phyloP scores from a whole-genome alignment of 1,140 invertebrate genomes.

The Calephelis virginiensis region DNA sequence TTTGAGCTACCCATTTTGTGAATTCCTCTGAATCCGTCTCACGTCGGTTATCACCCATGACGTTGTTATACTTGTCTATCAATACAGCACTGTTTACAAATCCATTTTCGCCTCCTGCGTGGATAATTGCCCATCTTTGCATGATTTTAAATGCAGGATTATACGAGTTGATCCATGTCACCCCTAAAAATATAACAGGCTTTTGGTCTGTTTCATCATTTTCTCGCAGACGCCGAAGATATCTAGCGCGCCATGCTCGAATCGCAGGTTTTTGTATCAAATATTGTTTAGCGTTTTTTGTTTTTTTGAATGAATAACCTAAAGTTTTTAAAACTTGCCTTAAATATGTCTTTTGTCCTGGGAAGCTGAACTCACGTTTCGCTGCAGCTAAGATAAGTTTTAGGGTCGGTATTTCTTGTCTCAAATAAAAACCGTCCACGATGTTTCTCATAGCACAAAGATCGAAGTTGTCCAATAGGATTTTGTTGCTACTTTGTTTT shows the following conservation, averaged over 20 bases:
- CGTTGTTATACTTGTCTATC: conserved; percentile 19
- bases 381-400: conserved; percentile 13
- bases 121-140: conserved; percentile 7
- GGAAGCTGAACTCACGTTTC: conserved; percentile 13
- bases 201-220: conserved; percentile 28
- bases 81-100: neutral
- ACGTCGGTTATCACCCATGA: conserved; percentile 12
- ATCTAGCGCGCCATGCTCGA: conserved; percentile 28
- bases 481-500: too few relatives aligned
- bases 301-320: conserved; percentile 30
- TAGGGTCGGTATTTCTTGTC: conserved; percentile 23
- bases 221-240: conserved; percentile 25
- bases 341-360: conserved; percentile 16
- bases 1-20: conserved; percentile 23
- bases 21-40: conserved; percentile 19
- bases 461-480: too few relatives aligned
- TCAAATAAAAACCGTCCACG: neutral
- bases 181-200: conserved; percentile 30
- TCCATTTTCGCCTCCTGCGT: conserved; percentile 15
- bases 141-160: neutral
- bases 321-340: conserved; percentile 15
- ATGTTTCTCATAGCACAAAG: too few relatives aligned
- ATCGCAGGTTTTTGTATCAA: conserved; percentile 28
- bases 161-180: conserved; percentile 26
- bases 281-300: conserved; percentile 3